phyloP scores from a whole-genome alignment of 2,888 invertebrate species.

The Metallyticus violacea region DNA sequence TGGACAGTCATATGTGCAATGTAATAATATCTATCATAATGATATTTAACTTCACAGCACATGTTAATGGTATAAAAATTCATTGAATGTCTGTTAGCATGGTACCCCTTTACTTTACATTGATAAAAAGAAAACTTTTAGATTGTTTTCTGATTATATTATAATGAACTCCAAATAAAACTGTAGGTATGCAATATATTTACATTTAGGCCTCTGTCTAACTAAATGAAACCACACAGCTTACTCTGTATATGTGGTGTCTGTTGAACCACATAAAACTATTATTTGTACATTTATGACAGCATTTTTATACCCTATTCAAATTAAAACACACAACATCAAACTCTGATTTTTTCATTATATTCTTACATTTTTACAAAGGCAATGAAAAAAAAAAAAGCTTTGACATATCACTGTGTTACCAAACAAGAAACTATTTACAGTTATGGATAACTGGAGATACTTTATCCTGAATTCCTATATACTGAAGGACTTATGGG shows the following conservation, averaged over 20 bases:
- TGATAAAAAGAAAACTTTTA: not conserved
- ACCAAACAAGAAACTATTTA: not conserved
- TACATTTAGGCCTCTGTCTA: slow-evolving; percentile 12
- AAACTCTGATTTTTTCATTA: not conserved
- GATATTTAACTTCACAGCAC: not conserved
- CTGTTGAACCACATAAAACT: not conserved
- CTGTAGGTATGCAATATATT: not conserved
- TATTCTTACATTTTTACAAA: not conserved
- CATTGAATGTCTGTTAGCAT: not conserved
- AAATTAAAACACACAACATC: not conserved
- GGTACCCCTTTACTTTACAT: not conserved
- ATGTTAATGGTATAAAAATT: not conserved
- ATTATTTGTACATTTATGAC: slow-evolving; percentile 6
- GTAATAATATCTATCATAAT: not conserved
- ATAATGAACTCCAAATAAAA: not conserved
- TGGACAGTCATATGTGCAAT: too few species aligned
- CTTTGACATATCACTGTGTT: not conserved
- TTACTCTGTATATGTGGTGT: not conserved
- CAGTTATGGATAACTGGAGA: not conserved
- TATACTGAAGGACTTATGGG: not conserved
- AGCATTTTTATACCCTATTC: not conserved
- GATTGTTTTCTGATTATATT: not conserved
- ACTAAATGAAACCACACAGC: not conserved
- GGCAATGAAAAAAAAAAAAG: not conserved
- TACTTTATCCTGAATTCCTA: not conserved